These are phyloP conservation scores for Monopterus albus DNA, from an alignment of 2,113 vertebrate species.

Conservation along the genomic window DNA sequence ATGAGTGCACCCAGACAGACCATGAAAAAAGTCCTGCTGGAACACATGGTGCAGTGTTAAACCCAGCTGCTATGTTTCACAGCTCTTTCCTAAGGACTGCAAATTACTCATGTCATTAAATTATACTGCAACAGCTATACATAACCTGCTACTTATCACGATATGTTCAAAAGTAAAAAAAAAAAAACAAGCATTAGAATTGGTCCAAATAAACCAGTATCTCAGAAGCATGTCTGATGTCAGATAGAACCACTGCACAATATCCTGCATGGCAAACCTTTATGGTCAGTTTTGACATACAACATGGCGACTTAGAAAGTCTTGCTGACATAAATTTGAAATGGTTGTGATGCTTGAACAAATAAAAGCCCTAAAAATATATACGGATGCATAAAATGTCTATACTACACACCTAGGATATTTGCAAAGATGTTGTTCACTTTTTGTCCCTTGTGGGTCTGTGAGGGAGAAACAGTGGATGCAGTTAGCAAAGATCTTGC, in stretches of 20 bases:
- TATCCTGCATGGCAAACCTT: not conserved
- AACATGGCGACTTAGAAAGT: not conserved
- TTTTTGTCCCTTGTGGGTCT: constrained; percentile 34
- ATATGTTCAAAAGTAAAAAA: not conserved
- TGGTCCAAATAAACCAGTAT: not conserved
- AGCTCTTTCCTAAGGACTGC: not conserved
- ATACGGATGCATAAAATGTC: constrained; percentile 2
- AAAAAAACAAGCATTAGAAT: not conserved
- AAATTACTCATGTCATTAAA: constrained; percentile 1
- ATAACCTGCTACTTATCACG: not conserved
- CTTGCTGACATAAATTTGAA: not conserved
- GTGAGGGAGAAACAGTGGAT: constrained; percentile 20
- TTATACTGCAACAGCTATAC: not conserved
- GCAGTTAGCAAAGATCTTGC: constrained; percentile 7
- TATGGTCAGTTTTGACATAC: not conserved
- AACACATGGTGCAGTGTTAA: not conserved
- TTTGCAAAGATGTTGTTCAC: not conserved
- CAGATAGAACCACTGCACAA: not conserved
- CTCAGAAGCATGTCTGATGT: not conserved
- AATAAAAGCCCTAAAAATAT: not conserved
- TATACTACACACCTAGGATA: not conserved
- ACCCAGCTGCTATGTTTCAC: not conserved
- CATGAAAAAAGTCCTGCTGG: constrained; percentile 7
- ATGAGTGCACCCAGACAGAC: constrained; percentile 36
- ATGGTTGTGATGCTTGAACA: not conserved